A percentile compares a stretch with the other conserved stretches of the same genome.
phyloP scores from a whole-genome alignment of 2,797 vertebrate species.

The Pampus argenteus region DNA sequence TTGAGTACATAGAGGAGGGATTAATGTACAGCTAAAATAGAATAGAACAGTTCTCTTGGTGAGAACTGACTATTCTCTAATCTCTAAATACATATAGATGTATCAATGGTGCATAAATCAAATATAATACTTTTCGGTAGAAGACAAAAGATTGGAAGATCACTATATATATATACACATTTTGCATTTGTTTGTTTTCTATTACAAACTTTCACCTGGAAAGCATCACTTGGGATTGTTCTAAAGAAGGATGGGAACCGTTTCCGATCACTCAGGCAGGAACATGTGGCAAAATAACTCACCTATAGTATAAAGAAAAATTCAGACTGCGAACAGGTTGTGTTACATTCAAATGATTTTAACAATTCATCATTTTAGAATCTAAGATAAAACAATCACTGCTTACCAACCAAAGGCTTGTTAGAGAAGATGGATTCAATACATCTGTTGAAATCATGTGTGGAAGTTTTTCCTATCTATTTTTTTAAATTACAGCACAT shows the following conservation, averaged over 20 bases:
- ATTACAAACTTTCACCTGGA: conserved; percentile 62
- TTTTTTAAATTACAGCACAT: background rate
- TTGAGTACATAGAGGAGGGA: background rate
- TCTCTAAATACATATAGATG: background rate
- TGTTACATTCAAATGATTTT: background rate
- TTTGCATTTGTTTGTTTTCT: background rate
- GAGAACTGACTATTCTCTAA: background rate
- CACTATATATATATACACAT: background rate
- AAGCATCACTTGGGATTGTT: conserved; percentile 80
- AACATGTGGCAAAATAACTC: conserved; percentile 78
- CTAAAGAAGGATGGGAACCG: conserved; percentile 68
- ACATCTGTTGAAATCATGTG: too few relatives aligned
- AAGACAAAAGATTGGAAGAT: background rate
- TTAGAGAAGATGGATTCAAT: background rate
- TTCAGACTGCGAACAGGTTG: background rate
- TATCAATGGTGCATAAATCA: background rate
- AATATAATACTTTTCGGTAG: background rate
- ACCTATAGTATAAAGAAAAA: conserved; percentile 63
- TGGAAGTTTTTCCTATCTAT: too few relatives aligned
- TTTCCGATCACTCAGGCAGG: conserved; percentile 60
- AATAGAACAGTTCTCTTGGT: background rate
- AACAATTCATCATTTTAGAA: background rate
- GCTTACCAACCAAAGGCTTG: background rate
- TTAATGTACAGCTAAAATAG: too few relatives aligned
- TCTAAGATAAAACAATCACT: background rate